These are phyloP conservation scores for Cataglyphis hispanica DNA, from an alignment of 1,140 invertebrate species.

Conservation along the genomic window DNA sequence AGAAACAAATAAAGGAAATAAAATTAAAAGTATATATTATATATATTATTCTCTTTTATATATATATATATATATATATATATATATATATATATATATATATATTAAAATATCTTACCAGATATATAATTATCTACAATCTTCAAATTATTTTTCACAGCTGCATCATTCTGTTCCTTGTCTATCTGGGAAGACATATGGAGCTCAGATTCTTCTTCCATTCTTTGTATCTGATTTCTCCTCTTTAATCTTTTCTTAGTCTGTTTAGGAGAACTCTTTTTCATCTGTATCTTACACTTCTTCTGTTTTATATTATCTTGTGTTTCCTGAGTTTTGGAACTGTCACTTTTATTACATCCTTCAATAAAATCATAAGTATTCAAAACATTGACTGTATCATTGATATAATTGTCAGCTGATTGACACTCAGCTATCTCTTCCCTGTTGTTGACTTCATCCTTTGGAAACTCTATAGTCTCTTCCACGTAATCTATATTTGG, in stretches of 20 bases:
- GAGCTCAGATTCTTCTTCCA: conserved; percentile 72
- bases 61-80: not conserved
- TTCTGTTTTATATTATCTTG: conserved; percentile 71
- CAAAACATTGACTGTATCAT: conserved; percentile 69
- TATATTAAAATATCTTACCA: conserved; percentile 71
- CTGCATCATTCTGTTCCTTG: conserved; percentile 71
- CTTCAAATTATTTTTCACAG: conserved; percentile 76
- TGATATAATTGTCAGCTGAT: conserved; percentile 73
- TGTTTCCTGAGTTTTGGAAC: conserved; percentile 45
- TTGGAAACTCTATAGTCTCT: conserved; percentile 73
- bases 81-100: not conserved
- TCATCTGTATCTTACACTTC: conserved; percentile 74
- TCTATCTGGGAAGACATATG: conserved; percentile 71
- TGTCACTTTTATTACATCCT: conserved; percentile 62
- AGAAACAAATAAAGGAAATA: not conserved
- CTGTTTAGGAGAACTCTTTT: conserved; percentile 75
- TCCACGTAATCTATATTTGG: conserved; percentile 78
- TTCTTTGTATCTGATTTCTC: conserved; percentile 77
- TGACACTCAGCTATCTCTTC: conserved; percentile 73
- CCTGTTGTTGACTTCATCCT: conserved; percentile 66
- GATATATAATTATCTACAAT: conserved; percentile 86
- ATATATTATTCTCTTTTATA: conserved; percentile 1
- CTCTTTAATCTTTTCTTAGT: conserved; percentile 79
- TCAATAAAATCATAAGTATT: conserved; percentile 70
- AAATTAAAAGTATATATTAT: not conserved